Conservation (phyloP, 1,140 invertebrate genomes). For the Eupristina koningsbergeri region DNA sequence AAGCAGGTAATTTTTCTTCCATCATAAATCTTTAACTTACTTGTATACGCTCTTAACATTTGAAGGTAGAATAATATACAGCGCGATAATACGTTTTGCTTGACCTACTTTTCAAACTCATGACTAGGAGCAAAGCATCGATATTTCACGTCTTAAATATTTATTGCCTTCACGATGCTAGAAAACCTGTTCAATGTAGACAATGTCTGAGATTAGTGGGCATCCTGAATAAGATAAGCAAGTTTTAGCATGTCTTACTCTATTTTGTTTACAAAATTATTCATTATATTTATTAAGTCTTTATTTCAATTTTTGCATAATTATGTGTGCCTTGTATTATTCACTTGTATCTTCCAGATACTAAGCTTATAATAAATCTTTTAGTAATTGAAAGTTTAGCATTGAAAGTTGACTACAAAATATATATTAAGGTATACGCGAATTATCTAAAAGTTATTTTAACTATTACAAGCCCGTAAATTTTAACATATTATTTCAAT, state of each 20-base stretch:
- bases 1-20: constrained; percentile 17
- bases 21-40: constrained; percentile 33
- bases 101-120: constrained; percentile 44
- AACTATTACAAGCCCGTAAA: too few relatives aligned
- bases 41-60: constrained; percentile 22
- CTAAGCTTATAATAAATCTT: neutral
- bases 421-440: neutral
- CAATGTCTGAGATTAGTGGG: constrained; percentile 23
- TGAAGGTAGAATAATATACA: constrained; percentile 33
- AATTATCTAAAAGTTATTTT: neutral
- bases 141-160: constrained; percentile 48
- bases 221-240: constrained; percentile 16
- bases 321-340: neutral
- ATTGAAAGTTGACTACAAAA: too few relatives aligned
- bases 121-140: constrained; percentile 15
- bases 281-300: neutral
- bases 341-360: neutral
- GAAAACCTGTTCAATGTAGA: constrained; percentile 34
- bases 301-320: neutral
- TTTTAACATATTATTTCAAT: too few relatives aligned
- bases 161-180: constrained; percentile 20
- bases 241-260: neutral
- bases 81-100: constrained; percentile 33
- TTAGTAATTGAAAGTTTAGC: neutral
- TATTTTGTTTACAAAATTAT: neutral